A percentile compares a stretch with the other conserved stretches of the same genome.
Evolutionary conservation across 1,140 invertebrate species (phyloP).

Genomic region (Arion vulgaris): DNA sequence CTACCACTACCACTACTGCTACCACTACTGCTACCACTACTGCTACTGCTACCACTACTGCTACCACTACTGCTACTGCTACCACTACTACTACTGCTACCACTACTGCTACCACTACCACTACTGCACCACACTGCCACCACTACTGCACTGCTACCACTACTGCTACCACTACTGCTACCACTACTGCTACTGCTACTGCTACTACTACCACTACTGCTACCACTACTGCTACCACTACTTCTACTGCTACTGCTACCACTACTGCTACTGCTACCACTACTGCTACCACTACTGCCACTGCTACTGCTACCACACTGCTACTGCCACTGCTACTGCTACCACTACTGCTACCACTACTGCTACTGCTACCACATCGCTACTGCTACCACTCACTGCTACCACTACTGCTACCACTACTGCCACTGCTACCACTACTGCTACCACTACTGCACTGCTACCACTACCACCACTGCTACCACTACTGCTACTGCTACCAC

Average conservation of each 20-base stretch:
- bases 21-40: background rate
- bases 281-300: background rate
- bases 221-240: background rate
- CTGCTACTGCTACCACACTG: background rate
- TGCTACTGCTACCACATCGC: background rate
- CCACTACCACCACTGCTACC: no score
- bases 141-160: background rate
- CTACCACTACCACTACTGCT: background rate
- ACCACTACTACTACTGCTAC: background rate
- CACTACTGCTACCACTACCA: background rate
- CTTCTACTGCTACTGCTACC: background rate
- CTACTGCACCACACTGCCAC: background rate
- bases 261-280: background rate
- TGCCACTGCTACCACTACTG: background rate
- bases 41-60: background rate
- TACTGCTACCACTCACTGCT: constrained; percentile 16
- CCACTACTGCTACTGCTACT: background rate
- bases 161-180: background rate
- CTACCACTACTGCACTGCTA: background rate
- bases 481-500: no score
- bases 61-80: background rate
- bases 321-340: background rate
- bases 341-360: background rate
- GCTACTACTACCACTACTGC: background rate
- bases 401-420: background rate